Conservation (phyloP, 1,140 invertebrate genomes). For the Atta cephalotes region DNA sequence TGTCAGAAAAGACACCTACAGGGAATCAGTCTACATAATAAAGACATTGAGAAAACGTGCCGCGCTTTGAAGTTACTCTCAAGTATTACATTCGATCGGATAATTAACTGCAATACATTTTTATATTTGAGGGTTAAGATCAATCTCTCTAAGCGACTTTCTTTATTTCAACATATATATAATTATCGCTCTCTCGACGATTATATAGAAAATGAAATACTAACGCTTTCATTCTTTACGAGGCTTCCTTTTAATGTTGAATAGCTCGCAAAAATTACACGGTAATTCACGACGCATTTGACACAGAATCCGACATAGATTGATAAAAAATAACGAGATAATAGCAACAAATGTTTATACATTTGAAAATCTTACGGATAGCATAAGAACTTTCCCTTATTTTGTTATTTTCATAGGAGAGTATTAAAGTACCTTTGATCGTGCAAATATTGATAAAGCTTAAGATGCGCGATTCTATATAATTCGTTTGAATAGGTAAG, state of each 20-base stretch:
- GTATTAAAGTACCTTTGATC: neutral
- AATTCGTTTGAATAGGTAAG: slow-evolving; percentile 13
- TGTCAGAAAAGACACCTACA: slow-evolving; percentile 75
- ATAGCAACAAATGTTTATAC: neutral
- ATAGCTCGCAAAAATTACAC: slow-evolving; percentile 2
- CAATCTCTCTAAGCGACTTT: neutral
- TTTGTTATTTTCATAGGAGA: neutral
- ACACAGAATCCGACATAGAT: neutral
- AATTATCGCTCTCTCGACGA: slow-evolving; percentile 1
- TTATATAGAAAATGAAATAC: slow-evolving; percentile 19
- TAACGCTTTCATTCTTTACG: neutral
- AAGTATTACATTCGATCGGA: slow-evolving; percentile 16
- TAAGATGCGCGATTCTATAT: slow-evolving; percentile 17
- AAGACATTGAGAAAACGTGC: slow-evolving; percentile 77
- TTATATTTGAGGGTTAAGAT: slow-evolving; percentile 49
- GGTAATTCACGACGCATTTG: slow-evolving; percentile 24
- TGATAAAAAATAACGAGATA: neutral
- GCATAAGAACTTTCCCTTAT: neutral
- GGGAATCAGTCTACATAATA: slow-evolving; percentile 79
- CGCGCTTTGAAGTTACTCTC: slow-evolving; percentile 2
- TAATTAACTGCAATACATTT: slow-evolving; percentile 75
- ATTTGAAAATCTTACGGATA: neutral
- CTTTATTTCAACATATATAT: slow-evolving; percentile 41
- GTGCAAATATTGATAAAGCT: neutral
- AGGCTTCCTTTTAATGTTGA: neutral